Percentiles rank a stretch among this genome's conserved stretches.
These are phyloP conservation scores for Colinus virginianus DNA, from an alignment of 2,113 vertebrate genomes.

Conservation along the genomic window DNA sequence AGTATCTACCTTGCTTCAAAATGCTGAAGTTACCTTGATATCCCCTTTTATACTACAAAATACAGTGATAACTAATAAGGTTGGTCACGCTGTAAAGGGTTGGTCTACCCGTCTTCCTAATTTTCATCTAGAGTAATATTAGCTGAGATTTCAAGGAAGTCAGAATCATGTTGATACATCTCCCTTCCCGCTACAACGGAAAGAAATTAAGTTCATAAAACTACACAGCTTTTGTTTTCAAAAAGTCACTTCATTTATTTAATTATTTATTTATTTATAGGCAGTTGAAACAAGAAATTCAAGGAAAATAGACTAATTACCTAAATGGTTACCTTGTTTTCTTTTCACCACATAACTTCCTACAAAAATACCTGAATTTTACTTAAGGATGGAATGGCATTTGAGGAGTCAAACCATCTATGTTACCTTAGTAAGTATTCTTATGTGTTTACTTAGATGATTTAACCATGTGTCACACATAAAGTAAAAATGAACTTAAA, in stretches of 20 bases:
- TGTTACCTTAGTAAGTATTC: rapidly evolving
- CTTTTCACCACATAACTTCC: not conserved
- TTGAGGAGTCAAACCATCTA: not conserved
- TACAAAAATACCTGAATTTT: not conserved
- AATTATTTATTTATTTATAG: not conserved
- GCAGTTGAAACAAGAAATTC: not conserved
- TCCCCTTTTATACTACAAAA: not conserved
- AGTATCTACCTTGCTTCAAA: not conserved
- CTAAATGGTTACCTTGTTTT: not conserved
- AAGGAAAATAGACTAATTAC: not conserved
- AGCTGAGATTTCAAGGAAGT: not conserved
- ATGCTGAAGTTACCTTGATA: not conserved
- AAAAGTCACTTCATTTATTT: not conserved
- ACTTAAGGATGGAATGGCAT: not conserved
- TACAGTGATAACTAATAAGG: not conserved
- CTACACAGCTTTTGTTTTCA: not conserved
- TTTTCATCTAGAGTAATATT: not conserved
- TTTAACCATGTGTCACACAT: not conserved
- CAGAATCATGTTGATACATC: not conserved
- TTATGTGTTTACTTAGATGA: not conserved
- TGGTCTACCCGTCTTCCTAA: not conserved
- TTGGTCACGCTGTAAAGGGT: not conserved
- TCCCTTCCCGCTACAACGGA: not conserved
- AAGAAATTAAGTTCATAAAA: not conserved
- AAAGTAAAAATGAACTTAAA: not conserved